Base-by-base conservation (phyloP, 2,113 vertebrate genomes). In the Oenanthe oenanthe region DNA sequence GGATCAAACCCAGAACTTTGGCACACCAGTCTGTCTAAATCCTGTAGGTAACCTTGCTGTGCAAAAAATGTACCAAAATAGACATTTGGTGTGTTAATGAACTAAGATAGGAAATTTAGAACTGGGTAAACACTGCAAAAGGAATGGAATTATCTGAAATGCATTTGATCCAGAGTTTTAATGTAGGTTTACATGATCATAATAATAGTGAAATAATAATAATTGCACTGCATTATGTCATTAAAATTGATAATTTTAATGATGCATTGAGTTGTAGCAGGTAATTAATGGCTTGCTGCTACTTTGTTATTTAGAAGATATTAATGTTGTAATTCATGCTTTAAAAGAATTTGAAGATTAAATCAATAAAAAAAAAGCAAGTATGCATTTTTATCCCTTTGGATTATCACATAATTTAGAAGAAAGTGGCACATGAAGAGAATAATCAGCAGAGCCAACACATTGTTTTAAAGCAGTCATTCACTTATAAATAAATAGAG, bases 271-370 rank as follows among this genome's bases (percentile, higher is more conserved):
- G 50, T 47, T 43, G 50, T 36, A 79, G 32, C 34, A 80, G 15
- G n/a, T 85, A 94, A 92, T 92, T 68, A 93, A 95, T 76, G 28
- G 13, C 24, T 95, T 94, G 18, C 38, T 79, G 78, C 38, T 57
- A 38, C 66, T 94, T 93, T 63, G 22, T 73, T 94, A 70, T 68
- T 89, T 88, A 77, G 75, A 71, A 47, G 40, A 76, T 74, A 89
- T 82, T 81, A 81, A 56, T 28, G 18, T 62, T 93, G 88, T 83
- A 80, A 88, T 80, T 95, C 81, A 74, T 12, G 32, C 13, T 93
- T 89, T 60, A 89, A 89, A 89, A 76, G 83, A 92, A 76, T 85
- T 80, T 71, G 54, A 92, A 90, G 78, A 67, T 65, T 2, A 85
- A 93, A 85, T 85, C 68, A 89, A 74, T 82, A 92, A 82, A 84